Percentiles rank a stretch among this genome's conserved stretches.
Conservation (phyloP, 2,888 invertebrate genomes). For the Caenorhabditis wallacei region DNA sequence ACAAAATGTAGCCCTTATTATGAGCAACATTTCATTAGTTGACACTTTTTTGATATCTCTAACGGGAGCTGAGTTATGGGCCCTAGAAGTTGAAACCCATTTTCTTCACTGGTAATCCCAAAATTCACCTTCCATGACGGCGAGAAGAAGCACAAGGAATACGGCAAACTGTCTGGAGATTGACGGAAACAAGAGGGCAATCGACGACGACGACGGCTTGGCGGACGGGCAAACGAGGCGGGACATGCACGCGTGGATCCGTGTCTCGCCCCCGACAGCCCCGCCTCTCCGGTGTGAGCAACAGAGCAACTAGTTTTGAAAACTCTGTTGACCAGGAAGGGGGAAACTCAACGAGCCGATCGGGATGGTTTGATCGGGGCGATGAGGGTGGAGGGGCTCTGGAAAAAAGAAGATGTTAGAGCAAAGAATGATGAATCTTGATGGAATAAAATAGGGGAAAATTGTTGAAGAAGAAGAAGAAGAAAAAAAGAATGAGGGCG, state of each 20-base stretch:
- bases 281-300: slow-evolving; percentile 60
- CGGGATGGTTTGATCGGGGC: slow-evolving; percentile 22
- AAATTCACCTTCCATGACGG: slow-evolving; percentile 58
- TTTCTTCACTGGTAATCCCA: background rate
- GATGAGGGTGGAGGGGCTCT: slow-evolving; percentile 3
- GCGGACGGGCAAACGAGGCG: slow-evolving; percentile 59
- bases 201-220: slow-evolving; percentile 61
- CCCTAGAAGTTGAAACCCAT: too few species aligned
- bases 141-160: slow-evolving; percentile 46
- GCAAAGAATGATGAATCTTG: slow-evolving; percentile 24
- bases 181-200: slow-evolving; percentile 54
- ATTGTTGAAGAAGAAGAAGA: slow-evolving; percentile 21
- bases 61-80: background rate
- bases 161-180: slow-evolving; percentile 48
- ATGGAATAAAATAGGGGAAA: slow-evolving; percentile 20
- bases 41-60: too few species aligned
- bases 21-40: too few species aligned
- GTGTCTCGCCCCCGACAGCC: slow-evolving; percentile 54
- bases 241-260: slow-evolving; percentile 62
- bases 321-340: slow-evolving; percentile 27
- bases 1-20: too few species aligned
- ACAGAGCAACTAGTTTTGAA: slow-evolving; percentile 48
- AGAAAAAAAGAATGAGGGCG: slow-evolving; percentile 31
- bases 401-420: background rate
- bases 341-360: slow-evolving; percentile 38